These are phyloP conservation scores for Chamaea fasciata DNA, from an alignment of 2,113 vertebrate genomes.

Conservation along the genomic window DNA sequence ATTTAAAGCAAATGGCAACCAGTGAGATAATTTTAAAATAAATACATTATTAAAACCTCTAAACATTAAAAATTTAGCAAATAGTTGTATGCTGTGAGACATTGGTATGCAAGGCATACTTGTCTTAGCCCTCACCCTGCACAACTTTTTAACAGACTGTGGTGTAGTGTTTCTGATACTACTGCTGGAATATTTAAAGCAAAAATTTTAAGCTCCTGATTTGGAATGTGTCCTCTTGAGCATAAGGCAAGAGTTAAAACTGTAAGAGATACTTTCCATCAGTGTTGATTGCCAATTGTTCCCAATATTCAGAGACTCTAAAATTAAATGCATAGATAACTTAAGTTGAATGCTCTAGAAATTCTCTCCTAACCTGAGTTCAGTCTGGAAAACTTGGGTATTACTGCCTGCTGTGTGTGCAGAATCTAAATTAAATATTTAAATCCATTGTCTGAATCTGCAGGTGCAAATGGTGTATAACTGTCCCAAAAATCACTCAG, in stretches of 20 bases:
- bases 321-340: neutral
- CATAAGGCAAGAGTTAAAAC: neutral
- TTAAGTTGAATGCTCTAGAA: neutral
- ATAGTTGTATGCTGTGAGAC: neutral
- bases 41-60: neutral
- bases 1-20: neutral
- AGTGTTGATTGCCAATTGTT: neutral
- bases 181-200: neutral
- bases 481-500: neutral
- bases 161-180: neutral
- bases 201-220: neutral
- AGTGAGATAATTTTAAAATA: neutral
- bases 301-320: neutral
- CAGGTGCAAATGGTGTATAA: neutral
- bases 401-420: neutral
- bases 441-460: neutral
- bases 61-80: neutral
- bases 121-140: neutral
- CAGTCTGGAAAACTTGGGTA: neutral
- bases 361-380: neutral
- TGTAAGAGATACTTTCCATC: neutral
- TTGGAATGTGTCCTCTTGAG: neutral
- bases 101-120: neutral
- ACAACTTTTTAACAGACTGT: neutral
- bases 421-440: slow-evolving; percentile 24